These are phyloP conservation scores for Tuta absoluta DNA, from an alignment of 2,888 invertebrate genomes.

Conservation along the genomic window DNA sequence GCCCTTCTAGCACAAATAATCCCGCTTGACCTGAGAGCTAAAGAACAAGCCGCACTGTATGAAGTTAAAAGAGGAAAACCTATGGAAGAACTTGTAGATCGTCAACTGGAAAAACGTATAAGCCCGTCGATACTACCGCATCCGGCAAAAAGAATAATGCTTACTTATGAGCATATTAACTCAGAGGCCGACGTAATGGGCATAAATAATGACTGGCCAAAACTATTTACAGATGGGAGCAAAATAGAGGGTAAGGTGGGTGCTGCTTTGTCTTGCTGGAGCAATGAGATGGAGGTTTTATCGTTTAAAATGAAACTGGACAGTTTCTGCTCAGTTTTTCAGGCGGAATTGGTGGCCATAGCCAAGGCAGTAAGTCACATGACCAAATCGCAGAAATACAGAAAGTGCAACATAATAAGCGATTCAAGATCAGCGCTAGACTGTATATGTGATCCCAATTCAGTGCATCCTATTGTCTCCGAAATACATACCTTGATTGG, in stretches of 20 bases:
- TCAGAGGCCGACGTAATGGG: too few relatives aligned
- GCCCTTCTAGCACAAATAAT: neutral
- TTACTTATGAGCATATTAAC: neutral
- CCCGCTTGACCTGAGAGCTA: constrained; percentile 7
- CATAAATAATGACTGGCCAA: too few relatives aligned
- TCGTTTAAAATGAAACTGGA: too few relatives aligned
- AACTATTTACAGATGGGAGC: too few relatives aligned
- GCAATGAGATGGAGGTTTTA: too few relatives aligned
- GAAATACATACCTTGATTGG: neutral
- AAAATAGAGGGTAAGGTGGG: neutral
- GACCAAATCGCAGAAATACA: neutral
- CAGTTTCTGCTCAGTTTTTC: too few relatives aligned
- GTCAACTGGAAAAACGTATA: neutral
- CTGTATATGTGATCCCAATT: neutral
- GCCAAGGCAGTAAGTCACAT: too few relatives aligned
- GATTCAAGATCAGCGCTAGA: neutral
- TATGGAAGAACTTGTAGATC: neutral
- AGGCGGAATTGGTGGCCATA: too few relatives aligned
- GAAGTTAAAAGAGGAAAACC: constrained; percentile 15
- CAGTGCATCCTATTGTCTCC: neutral
- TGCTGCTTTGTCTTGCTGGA: too few relatives aligned
- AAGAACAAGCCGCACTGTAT: neutral
- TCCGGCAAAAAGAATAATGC: neutral
- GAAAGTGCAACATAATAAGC: neutral
- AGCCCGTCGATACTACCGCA: neutral